These are phyloP conservation scores for Copsychus sechellarum DNA, from an alignment of 2,113 vertebrate genomes.

Conservation along the genomic window DNA sequence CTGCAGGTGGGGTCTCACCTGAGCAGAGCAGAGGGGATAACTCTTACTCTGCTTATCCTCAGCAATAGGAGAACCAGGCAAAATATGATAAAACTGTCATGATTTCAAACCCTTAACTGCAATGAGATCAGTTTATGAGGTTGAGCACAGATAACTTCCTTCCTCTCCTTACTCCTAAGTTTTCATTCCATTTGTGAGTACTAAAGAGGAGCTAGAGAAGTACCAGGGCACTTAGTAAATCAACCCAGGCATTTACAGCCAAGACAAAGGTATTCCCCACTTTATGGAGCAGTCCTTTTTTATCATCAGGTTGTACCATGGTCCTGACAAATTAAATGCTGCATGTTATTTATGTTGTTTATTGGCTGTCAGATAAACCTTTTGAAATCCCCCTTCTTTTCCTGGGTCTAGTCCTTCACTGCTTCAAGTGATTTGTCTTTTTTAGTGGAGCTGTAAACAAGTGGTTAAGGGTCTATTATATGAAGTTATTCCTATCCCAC, in stretches of 20 bases:
- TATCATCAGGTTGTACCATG: conserved; percentile 38
- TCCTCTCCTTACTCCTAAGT: background rate
- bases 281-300: conserved; percentile 47
- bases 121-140: background rate
- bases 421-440: conserved; percentile 35
- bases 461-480: background rate
- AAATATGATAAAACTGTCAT: background rate
- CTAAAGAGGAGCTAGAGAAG: background rate
- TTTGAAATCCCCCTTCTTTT: conserved; percentile 26
- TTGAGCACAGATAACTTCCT: background rate
- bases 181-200: background rate
- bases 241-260: conserved; percentile 27
- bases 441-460: conserved; percentile 55
- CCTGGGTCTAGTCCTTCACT: background rate
- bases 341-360: conserved; percentile 49
- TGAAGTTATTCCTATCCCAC: background rate
- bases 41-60: background rate
- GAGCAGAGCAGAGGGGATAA: background rate
- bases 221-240: conserved; percentile 36
- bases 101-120: background rate
- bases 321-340: conserved; percentile 50
- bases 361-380: conserved; percentile 54
- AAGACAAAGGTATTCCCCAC: conserved; percentile 24
- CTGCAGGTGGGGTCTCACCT: background rate
- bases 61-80: background rate